These are phyloP conservation scores for Medauroidea extradentata DNA, from an alignment of 1,140 invertebrate species.

Conservation along the genomic window DNA sequence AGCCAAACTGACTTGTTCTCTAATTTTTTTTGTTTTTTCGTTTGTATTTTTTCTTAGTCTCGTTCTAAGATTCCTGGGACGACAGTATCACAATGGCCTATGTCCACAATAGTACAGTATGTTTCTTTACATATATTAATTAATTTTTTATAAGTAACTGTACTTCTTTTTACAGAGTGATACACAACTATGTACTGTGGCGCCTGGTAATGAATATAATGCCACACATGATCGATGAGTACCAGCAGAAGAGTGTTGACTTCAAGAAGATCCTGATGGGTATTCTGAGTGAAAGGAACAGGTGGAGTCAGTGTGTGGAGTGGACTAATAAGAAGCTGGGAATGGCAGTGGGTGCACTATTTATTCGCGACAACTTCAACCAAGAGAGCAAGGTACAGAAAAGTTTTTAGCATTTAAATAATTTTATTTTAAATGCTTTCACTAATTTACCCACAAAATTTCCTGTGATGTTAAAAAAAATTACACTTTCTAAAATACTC, in stretches of 20 bases:
- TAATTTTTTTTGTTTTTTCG: no score
- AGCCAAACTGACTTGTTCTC: no score
- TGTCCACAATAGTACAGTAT: no score
- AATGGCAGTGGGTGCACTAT: conserved; percentile 77
- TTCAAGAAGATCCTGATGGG: conserved; percentile 78
- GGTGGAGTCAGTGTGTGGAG: conserved; percentile 76
- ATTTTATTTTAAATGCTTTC: no score
- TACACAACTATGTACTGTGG: conserved; percentile 85
- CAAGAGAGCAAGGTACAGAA: conserved; percentile 74
- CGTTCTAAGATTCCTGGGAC: no score
- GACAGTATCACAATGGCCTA: no score
- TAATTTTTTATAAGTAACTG: no score
- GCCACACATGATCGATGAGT: conserved; percentile 78
- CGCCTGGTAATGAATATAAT: conserved; percentile 71
- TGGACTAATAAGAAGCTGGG: conserved; percentile 82
- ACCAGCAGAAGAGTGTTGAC: conserved; percentile 68
- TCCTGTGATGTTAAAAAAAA: no score
- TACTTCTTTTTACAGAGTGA: conserved; percentile 49
- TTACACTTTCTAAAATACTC: no score
- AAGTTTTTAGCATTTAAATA: no score
- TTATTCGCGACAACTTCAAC: conserved; percentile 79
- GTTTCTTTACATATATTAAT: conserved; percentile 7
- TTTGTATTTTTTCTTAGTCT: no score
- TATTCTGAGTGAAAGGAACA: conserved; percentile 65
- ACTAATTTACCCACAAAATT: no score